These are phyloP conservation scores for Rugalucina vietnamica DNA, from an alignment of 2,888 invertebrate genomes.

Conservation along the genomic window DNA sequence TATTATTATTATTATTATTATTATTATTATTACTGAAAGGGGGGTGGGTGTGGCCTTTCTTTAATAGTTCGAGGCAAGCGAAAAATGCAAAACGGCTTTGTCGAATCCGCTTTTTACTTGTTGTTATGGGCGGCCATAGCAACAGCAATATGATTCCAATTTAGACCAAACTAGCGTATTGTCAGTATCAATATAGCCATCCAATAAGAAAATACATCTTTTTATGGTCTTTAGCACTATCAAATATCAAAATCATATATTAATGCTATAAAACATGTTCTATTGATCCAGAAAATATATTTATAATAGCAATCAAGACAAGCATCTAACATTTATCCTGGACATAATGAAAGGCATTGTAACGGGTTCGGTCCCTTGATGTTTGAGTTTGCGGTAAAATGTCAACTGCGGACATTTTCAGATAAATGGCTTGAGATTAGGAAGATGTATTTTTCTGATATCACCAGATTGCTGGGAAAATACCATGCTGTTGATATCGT, in stretches of 20 bases:
- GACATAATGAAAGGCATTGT: background rate
- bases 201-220: background rate
- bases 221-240: background rate
- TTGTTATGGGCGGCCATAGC: too few species aligned
- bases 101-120: too few species aligned
- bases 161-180: too few species aligned
- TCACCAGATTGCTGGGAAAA: background rate
- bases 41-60: too few species aligned
- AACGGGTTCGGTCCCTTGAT: constrained; percentile 8
- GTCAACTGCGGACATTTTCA: constrained; percentile 5
- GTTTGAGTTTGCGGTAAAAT: background rate
- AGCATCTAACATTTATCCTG: constrained; percentile 4
- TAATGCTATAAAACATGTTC: background rate
- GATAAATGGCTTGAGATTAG: constrained; percentile 8
- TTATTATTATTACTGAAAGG: too few species aligned
- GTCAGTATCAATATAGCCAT: too few species aligned
- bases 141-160: too few species aligned
- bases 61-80: too few species aligned
- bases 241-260: constrained; percentile 6
- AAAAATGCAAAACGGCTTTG: too few species aligned
- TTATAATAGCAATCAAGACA: constrained; percentile 5
- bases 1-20: too few species aligned
- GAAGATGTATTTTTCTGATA: background rate
- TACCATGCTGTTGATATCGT: background rate
- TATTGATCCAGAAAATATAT: constrained; percentile 3